A percentile compares a stretch with the other conserved stretches of the same genome.
These are phyloP conservation scores for Chloroceryle inda DNA, from an alignment of 2,797 vertebrate genomes.

Conservation along the genomic window DNA sequence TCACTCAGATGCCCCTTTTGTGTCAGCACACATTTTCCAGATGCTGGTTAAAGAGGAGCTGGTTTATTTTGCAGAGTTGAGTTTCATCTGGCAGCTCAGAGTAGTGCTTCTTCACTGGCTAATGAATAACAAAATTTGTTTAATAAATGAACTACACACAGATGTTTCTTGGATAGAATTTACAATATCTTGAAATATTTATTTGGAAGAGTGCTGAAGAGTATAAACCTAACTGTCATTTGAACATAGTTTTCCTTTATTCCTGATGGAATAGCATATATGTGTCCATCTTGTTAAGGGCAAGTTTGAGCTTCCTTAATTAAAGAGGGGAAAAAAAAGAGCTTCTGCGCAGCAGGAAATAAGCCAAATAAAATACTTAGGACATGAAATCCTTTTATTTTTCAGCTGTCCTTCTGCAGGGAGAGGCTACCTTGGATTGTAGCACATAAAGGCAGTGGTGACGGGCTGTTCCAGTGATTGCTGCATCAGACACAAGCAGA, in stretches of 20 bases:
- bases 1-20: not conserved
- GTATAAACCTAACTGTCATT: not conserved
- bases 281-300: not conserved
- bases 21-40: not conserved
- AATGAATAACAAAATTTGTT: conserved; percentile 14
- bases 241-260: not conserved
- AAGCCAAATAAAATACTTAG: not conserved
- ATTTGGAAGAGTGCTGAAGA: not conserved
- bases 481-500: not conserved
- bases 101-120: not conserved
- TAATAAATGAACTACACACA: not conserved
- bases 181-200: not conserved
- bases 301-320: not conserved
- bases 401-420: not conserved
- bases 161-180: not conserved
- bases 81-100: not conserved
- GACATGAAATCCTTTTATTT: not conserved
- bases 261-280: not conserved
- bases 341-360: not conserved
- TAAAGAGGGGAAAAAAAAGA: not conserved
- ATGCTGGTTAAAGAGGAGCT: not conserved
- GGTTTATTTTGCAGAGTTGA: not conserved
- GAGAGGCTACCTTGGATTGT: not conserved
- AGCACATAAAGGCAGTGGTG: not conserved
- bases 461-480: not conserved